These are phyloP conservation scores for Lymantria dispar DNA, from an alignment of 2,888 invertebrate species.

Conservation along the genomic window DNA sequence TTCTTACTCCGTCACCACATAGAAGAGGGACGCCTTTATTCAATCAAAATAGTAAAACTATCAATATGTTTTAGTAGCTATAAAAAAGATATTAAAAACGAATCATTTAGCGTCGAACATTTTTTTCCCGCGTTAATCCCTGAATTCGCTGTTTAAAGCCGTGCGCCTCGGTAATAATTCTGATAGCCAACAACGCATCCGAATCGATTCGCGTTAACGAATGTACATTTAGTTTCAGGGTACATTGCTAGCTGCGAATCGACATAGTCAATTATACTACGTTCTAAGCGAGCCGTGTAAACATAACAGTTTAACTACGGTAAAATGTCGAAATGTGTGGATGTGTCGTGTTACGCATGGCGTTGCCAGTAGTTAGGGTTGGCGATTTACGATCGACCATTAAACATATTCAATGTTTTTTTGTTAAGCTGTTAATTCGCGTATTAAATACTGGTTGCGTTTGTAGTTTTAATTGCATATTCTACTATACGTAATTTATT, in stretches of 20 bases:
- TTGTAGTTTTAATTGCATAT: too few species aligned
- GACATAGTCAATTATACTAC: slow-evolving; percentile 34
- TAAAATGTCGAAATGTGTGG: slow-evolving; percentile 43
- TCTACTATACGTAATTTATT: too few species aligned
- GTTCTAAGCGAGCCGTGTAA: slow-evolving; percentile 58
- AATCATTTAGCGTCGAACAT: slow-evolving; percentile 19
- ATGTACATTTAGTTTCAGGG: slow-evolving; percentile 15
- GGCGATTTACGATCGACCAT: slow-evolving; percentile 6
- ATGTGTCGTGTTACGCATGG: slow-evolving; percentile 20
- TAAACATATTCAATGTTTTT: not conserved
- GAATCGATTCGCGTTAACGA: slow-evolving; percentile 19
- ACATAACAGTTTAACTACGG: slow-evolving; percentile 51
- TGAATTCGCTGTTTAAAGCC: slow-evolving; percentile 24
- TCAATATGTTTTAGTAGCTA: too few species aligned
- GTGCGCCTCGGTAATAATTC: slow-evolving; percentile 20
- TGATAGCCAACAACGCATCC: slow-evolving; percentile 20
- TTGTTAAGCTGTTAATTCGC: not conserved
- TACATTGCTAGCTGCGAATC: slow-evolving; percentile 45
- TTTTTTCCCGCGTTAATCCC: slow-evolving; percentile 20
- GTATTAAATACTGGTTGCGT: not conserved
- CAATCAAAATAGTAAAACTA: too few species aligned
- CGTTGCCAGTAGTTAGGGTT: slow-evolving; percentile 23
- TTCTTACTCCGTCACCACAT: too few species aligned
- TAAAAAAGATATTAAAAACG: slow-evolving; percentile 17
- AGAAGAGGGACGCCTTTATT: too few species aligned